Base-by-base conservation (phyloP, 2,797 vertebrate genomes). In the Choloepus didactylus region DNA sequence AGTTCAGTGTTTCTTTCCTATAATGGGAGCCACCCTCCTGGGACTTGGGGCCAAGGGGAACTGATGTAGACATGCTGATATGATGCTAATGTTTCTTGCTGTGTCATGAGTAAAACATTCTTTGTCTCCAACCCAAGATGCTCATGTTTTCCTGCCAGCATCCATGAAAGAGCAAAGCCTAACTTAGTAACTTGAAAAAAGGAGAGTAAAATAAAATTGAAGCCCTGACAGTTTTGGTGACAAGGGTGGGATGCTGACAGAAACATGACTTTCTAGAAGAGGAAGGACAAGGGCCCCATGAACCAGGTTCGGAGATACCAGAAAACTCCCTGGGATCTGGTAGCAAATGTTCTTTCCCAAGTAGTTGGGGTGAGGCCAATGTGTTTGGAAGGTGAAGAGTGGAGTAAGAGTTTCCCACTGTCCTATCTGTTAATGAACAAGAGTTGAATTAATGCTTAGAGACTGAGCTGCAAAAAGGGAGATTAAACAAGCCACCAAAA, bases 141-240 rank as follows among this genome's bases (percentile, higher is more conserved):
- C 75, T 94, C 29, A 31, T 88, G 87, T 69, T 80, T 83, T 95
- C 19, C 49, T 46, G 49, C 6, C 87, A 87, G 15, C n/a, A 69
- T n/a, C n/a, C 41, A 25, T 6, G 27, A 38, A 44, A 85, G 4
- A 54, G n/a, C 54, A 64, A 66, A 76, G 84, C 8, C 9, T 88
- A 77, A 46, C 23, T 79, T 79, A 79, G 51, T 86, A 72, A 27
- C 29, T 77, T 81, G 31, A 35, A 59, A 94, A 82, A 86, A 77
- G 15, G 46, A 62, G 25, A 46, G 12, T 79, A 75, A 89, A 89
- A 66, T 84, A 46, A 76, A 85, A 95, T 76, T 29, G 46, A 11
- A 87, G 29, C 31, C 56, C 6, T 88, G 60, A 85, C 3, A 23
- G 31, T 87, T 69, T 44, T 49, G 54, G 9, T 59, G 77, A 51